Evolutionary conservation across 2,113 vertebrate species (phyloP).

Genomic region (Eclectus roratus): DNA sequence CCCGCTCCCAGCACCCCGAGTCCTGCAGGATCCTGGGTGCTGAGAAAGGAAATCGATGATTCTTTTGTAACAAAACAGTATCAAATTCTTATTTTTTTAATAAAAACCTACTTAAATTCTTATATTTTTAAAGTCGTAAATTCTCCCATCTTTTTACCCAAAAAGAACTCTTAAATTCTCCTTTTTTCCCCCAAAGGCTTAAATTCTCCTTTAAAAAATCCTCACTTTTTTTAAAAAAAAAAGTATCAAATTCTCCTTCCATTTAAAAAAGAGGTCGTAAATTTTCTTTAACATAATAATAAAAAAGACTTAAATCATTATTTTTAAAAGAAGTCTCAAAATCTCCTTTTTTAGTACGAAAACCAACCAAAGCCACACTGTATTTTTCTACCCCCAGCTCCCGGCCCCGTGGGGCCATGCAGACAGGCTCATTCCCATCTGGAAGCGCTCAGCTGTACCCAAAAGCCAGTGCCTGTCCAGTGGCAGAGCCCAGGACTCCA

Average conservation of each 20-base stretch:
- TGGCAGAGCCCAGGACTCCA: not conserved
- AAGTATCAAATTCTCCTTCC: not conserved
- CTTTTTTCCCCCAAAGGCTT: not conserved
- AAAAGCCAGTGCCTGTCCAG: accelerated
- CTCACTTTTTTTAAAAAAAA: not conserved
- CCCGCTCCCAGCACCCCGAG: not conserved
- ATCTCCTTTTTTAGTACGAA: not conserved
- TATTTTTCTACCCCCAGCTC: not conserved
- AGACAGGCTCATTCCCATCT: accelerated
- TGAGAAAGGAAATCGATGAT: too few relatives aligned
- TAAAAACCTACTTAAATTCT: not conserved
- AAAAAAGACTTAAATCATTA: not conserved
- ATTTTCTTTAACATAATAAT: not conserved
- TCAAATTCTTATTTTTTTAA: not conserved
- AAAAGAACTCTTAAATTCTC: not conserved
- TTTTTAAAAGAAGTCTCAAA: not conserved
- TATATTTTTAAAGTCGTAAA: not conserved
- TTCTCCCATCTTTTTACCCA: not conserved
- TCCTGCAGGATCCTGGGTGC: too few relatives aligned
- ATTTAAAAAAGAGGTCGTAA: not conserved
- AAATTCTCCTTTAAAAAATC: not conserved
- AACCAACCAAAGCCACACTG: not conserved
- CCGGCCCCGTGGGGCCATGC: accelerated
- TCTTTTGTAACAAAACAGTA: not conserved
- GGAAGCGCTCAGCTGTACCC: accelerated